Conservation (phyloP, 2,113 vertebrate genomes). For the Microtus ochrogaster region DNA sequence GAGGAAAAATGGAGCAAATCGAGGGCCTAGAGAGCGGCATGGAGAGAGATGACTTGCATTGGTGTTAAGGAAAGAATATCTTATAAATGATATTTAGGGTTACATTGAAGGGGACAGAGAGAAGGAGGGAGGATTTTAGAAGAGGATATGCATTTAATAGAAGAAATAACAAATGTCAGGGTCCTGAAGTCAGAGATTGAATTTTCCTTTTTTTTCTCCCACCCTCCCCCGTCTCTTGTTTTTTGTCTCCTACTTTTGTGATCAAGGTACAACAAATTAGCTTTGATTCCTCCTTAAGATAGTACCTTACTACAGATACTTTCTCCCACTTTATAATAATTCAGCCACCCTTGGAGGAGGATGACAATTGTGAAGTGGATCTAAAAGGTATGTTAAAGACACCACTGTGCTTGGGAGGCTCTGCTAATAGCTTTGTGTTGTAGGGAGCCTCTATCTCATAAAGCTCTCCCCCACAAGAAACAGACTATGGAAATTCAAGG, state of each 20-base stretch:
- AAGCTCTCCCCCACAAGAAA: constrained; percentile 54
- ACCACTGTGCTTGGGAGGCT: neutral
- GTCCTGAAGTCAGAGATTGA: neutral
- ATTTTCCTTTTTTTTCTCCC: neutral
- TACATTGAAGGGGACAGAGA: neutral
- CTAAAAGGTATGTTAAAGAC: neutral
- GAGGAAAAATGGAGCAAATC: constrained; percentile 20
- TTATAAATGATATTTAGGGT: neutral
- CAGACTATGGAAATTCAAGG: constrained; percentile 48
- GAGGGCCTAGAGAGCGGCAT: neutral
- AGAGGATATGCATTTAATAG: neutral
- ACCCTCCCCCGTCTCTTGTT: neutral
- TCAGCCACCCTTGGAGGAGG: neutral
- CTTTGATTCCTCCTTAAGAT: constrained; percentile 24
- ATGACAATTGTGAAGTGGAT: neutral
- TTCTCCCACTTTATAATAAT: neutral
- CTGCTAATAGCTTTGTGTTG: neutral
- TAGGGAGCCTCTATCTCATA: neutral
- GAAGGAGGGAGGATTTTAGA: neutral
- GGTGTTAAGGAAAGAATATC: neutral
- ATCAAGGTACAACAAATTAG: neutral
- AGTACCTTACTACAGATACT: neutral
- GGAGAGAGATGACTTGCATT: neutral
- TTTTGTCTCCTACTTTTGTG: neutral
- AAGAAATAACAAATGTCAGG: neutral